Evolutionary conservation across 2,888 invertebrate species (phyloP).

Genomic region (Yponomeuta evonymella): DNA sequence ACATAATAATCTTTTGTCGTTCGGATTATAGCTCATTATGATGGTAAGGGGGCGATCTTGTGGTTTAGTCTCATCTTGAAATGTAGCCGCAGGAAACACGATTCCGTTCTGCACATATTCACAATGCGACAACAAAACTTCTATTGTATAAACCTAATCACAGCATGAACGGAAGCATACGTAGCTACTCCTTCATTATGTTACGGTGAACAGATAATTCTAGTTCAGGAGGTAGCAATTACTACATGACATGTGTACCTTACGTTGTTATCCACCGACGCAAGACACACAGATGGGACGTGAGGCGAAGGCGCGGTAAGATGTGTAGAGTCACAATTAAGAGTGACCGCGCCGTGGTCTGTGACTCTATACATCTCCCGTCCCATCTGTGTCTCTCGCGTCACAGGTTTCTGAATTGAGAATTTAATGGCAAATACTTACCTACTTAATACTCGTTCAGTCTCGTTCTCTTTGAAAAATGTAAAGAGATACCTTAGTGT

Average conservation of each 20-base stretch:
- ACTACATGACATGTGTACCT: neutral
- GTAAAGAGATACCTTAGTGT: too few relatives aligned
- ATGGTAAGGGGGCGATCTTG: neutral
- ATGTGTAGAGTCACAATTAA: too few relatives aligned
- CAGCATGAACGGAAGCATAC: neutral
- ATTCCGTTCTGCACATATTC: neutral
- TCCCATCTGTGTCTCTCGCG: too few relatives aligned
- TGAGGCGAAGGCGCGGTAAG: too few relatives aligned
- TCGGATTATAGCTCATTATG: neutral
- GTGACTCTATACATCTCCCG: too few relatives aligned
- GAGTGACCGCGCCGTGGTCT: too few relatives aligned
- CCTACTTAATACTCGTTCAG: too few relatives aligned
- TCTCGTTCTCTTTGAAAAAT: too few relatives aligned
- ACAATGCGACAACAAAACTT: neutral
- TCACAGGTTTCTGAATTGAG: neutral
- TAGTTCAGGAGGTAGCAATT: neutral
- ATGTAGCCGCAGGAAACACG: neutral
- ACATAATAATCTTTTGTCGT: too few relatives aligned
- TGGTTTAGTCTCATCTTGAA: neutral
- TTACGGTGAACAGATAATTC: neutral
- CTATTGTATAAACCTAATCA: neutral
- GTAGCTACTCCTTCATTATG: neutral
- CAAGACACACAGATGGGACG: too few relatives aligned
- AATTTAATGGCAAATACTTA: neutral
- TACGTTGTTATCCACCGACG: too few relatives aligned